Evolutionary conservation across 2,113 vertebrate genomes (phyloP).

Genomic region (Furnarius figulus): DNA sequence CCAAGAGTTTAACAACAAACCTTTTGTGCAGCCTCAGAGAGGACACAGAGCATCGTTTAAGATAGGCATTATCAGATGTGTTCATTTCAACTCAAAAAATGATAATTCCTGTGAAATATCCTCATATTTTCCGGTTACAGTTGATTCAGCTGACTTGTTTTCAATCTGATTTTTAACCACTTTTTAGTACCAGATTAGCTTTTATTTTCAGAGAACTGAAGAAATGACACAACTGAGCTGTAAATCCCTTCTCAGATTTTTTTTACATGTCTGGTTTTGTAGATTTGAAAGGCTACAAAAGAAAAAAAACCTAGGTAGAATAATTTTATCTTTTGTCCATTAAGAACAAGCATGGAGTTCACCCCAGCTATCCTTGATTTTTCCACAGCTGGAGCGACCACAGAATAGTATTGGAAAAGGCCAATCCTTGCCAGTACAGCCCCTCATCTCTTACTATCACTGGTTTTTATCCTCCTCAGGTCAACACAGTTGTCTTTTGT

Average conservation of each 20-base stretch:
- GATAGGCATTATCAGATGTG: neutral
- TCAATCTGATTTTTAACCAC: neutral
- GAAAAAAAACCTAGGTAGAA: neutral
- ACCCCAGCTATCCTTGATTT: neutral
- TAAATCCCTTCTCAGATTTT: neutral
- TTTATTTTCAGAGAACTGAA: neutral
- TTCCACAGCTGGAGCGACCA: neutral
- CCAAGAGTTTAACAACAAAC: neutral
- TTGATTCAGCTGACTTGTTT: neutral
- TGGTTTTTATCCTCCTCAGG: neutral
- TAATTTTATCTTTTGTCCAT: neutral
- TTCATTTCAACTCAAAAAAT: neutral
- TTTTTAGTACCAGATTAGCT: neutral
- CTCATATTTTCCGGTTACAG: neutral
- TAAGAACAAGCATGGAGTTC: neutral
- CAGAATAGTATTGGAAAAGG: neutral
- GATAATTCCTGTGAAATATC: neutral
- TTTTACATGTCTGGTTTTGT: neutral
- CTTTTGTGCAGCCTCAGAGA: neutral
- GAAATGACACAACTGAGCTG: neutral
- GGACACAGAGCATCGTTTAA: neutral
- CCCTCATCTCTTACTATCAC: neutral
- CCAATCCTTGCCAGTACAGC: neutral
- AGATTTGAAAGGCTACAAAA: neutral
- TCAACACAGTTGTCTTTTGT: neutral